Conservation (phyloP, 2,113 vertebrate species). For the Smithornis capensis region DNA sequence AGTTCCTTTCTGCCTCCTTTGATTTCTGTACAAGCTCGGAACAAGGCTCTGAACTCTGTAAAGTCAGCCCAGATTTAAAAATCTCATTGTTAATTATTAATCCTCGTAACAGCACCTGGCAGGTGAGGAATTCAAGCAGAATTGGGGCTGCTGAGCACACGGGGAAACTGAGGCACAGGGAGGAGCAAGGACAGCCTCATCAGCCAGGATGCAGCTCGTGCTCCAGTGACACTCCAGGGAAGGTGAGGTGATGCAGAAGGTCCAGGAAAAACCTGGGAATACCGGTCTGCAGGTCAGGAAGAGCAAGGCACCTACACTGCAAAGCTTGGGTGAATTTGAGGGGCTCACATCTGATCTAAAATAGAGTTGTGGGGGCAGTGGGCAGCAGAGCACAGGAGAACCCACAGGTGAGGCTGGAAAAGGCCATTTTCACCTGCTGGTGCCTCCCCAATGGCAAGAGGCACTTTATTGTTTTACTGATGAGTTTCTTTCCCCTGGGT, state of each 20-base stretch:
- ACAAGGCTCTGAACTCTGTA: neutral
- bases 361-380: neutral
- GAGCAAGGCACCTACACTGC: neutral
- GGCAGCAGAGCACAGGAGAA: neutral
- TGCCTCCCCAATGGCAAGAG: neutral
- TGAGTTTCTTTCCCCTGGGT: neutral
- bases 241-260: neutral
- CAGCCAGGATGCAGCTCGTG: accelerated
- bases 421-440: neutral
- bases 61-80: neutral
- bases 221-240: neutral
- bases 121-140: neutral
- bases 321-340: accelerated
- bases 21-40: neutral
- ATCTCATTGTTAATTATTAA: slow-evolving; percentile 29
- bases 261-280: neutral
- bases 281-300: neutral
- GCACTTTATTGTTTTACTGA: neutral
- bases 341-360: neutral
- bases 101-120: neutral
- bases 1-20: slow-evolving; percentile 17
- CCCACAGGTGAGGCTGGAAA: neutral
- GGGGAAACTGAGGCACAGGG: neutral
- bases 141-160: neutral
- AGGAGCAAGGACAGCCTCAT: neutral